A percentile compares a stretch with the other conserved stretches of the same genome.
Conservation (phyloP, 2,797 vertebrate genomes). For the Coracias cyanogaster region DNA sequence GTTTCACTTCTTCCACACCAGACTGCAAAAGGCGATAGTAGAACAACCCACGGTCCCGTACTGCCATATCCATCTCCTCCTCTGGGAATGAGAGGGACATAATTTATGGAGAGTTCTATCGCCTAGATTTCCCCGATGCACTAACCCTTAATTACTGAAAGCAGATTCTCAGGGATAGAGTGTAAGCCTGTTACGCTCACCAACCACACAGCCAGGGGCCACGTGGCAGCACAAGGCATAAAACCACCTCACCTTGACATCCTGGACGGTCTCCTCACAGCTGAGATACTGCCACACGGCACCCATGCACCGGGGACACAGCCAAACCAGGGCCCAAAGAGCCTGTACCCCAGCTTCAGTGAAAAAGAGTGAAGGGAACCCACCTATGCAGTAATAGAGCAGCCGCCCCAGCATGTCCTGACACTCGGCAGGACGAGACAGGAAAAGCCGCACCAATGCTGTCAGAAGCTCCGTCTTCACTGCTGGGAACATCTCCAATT, state of each 20-base stretch:
- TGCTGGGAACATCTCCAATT: slow-evolving; percentile 82
- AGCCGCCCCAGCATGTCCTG: slow-evolving; percentile 93
- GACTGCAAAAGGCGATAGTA: slow-evolving; percentile 91
- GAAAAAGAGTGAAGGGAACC: background rate
- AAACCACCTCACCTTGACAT: slow-evolving; percentile 76
- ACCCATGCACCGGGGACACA: slow-evolving; percentile 80
- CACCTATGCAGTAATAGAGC: slow-evolving; percentile 91
- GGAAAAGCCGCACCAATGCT: slow-evolving; percentile 87
- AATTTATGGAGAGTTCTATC: background rate
- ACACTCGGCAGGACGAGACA: slow-evolving; percentile 91
- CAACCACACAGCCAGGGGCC: background rate
- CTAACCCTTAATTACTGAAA: background rate
- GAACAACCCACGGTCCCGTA: slow-evolving; percentile 91
- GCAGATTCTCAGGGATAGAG: background rate
- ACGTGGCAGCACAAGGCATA: background rate
- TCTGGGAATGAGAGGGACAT: slow-evolving; percentile 74
- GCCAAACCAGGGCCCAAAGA: slow-evolving; percentile 84
- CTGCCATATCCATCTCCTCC: slow-evolving; percentile 92
- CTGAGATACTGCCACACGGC: slow-evolving; percentile 80
- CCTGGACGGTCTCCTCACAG: slow-evolving; percentile 84
- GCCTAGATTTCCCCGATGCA: background rate
- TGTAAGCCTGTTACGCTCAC: background rate
- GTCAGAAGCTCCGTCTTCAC: slow-evolving; percentile 94
- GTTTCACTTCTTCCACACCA: slow-evolving; percentile 84
- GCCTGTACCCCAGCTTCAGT: slow-evolving; percentile 83